Evolutionary conservation across 2,888 invertebrate genomes (phyloP), one percentile per base, ranked within the genome.

Genomic region (Cotesia congregata): DNA sequence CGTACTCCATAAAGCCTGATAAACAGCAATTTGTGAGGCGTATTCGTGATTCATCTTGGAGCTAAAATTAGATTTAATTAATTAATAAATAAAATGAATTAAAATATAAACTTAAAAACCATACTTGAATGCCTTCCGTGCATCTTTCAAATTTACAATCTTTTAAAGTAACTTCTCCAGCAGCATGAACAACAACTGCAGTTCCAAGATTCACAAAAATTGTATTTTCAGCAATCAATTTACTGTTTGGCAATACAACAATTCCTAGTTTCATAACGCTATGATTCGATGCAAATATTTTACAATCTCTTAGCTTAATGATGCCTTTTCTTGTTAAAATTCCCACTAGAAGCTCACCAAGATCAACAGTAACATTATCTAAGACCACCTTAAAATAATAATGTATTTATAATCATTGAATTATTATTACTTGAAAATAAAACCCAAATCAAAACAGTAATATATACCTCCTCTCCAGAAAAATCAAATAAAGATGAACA

Each of bases 201-300:
- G 90, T 91, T 6, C 91, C 90, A 84, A 93, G 91, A 61, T 91
- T 90, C 62, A 87, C 87, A 41, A 93, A 89, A 15, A 88, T 83
- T 71, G 92, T 92, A 79, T 91, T 89, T 9, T 90, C 85, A 4
- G 92, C 82, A 40, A 89, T 84, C 3, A 93, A 79, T 78, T 89
- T 83, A 76, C 89, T 84, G 81, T 90, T 89, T 74, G 90, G 85
- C 82, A 91, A 83, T 68, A 91, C 91, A n/a, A 92, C 89, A 39
- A 93, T 90, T 30, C 92, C 92, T 82, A 92, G 90, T 82, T 91
- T 91, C 1, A 91, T 91, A 5, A 91, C 90, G 1, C 91, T 91
- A 65, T 88, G 87, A 61, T 90, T 90, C 82, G 91, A 89, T 1
- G 91, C 91, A 62, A 90, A 82, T 69, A 93, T 85, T 80, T 87